These are phyloP conservation scores for Pterocles orientalis DNA, from an alignment of 2,113 vertebrate species.

Conservation along the genomic window DNA sequence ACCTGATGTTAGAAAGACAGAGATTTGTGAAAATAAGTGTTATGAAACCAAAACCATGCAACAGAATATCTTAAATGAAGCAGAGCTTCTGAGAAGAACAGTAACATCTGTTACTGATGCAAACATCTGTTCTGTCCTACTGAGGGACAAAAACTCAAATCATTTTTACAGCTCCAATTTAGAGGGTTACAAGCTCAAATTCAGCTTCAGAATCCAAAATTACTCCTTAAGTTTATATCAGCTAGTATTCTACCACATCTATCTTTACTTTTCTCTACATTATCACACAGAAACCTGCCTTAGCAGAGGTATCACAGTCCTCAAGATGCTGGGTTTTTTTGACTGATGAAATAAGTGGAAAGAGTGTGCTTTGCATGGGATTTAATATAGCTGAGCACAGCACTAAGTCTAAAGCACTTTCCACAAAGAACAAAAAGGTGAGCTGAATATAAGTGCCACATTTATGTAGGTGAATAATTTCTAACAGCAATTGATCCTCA, in stretches of 20 bases:
- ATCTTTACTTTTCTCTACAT: background rate
- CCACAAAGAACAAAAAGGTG: slow-evolving; percentile 8
- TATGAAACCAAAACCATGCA: slow-evolving; percentile 4
- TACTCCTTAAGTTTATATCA: background rate
- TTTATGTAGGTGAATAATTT: background rate
- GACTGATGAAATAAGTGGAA: background rate
- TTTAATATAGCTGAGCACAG: slow-evolving; percentile 48
- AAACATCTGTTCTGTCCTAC: background rate
- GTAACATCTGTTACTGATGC: too few relatives aligned
- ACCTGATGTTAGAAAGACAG: background rate
- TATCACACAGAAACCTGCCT: background rate
- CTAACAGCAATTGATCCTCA: background rate
- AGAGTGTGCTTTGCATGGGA: background rate
- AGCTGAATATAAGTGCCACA: slow-evolving; percentile 12
- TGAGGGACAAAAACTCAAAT: background rate
- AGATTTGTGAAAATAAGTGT: slow-evolving; percentile 24
- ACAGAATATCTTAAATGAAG: slow-evolving; percentile 2
- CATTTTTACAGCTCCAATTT: background rate
- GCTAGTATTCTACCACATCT: background rate
- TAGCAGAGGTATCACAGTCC: background rate
- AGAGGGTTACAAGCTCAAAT: background rate
- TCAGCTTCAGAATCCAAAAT: slow-evolving; percentile 12
- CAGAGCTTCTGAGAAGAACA: background rate
- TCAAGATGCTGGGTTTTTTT: slow-evolving; percentile 4
- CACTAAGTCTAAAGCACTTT: background rate